These are phyloP conservation scores for Cliona cf. orientalis DNA, from an alignment of 37 sponge, comb jelly and placozoan species.

Conservation along the genomic window DNA sequence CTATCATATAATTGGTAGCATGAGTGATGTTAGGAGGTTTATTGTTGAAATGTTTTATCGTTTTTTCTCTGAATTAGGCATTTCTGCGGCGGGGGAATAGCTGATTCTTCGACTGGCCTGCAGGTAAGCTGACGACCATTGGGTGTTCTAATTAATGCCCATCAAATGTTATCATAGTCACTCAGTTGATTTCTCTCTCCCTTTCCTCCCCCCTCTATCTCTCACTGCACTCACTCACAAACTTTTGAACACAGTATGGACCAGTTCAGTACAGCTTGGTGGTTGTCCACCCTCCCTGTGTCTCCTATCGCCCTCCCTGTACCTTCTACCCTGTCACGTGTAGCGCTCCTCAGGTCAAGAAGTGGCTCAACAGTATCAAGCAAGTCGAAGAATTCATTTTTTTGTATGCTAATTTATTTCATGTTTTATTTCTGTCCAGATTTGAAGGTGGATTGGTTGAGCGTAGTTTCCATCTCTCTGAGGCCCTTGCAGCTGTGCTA, in stretches of 20 bases:
- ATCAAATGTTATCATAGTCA: neutral
- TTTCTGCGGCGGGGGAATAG: constrained; percentile 19
- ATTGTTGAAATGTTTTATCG: neutral
- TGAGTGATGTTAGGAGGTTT: neutral
- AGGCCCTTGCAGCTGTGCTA: constrained; percentile 51
- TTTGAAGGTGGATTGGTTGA: constrained; percentile 61
- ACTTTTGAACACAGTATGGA: constrained; percentile 8
- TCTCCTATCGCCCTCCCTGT: constrained; percentile 31
- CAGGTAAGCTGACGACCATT: neutral
- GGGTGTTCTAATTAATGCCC: neutral
- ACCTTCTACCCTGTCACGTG: constrained; percentile 49
- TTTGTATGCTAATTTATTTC: neutral
- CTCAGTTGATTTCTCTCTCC: neutral
- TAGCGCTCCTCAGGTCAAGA: neutral
- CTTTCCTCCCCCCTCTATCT: neutral
- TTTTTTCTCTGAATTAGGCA: constrained; percentile 8
- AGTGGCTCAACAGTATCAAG: constrained; percentile 31
- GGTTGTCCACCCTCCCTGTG: constrained; percentile 22
- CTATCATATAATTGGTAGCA: neutral
- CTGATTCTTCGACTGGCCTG: neutral
- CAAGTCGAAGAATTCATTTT: neutral
- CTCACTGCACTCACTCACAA: neutral
- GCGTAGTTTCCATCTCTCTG: constrained; percentile 35
- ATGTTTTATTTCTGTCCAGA: constrained; percentile 1
- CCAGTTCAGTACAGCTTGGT: constrained; percentile 48